Evolutionary conservation across 2,888 invertebrate genomes (phyloP).

Genomic region (Spodoptera littoralis): DNA sequence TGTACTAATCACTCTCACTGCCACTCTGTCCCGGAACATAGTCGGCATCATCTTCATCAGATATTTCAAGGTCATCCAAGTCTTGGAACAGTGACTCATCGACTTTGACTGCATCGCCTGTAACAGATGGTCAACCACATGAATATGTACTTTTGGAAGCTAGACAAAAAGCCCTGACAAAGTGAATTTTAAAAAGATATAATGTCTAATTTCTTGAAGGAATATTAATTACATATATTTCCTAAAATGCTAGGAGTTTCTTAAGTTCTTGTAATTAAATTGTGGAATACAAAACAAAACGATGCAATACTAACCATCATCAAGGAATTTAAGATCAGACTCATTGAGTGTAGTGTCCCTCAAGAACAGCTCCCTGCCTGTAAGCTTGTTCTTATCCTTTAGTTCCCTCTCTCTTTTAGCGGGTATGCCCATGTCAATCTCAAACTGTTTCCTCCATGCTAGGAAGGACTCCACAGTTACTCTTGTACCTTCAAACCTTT

Average conservation of each 20-base stretch:
- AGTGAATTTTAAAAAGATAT: background rate
- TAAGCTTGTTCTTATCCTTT: slow-evolving; percentile 94
- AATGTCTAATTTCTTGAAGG: background rate
- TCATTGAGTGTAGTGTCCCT: slow-evolving; percentile 97
- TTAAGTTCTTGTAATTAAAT: background rate
- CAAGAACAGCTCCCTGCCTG: slow-evolving; percentile 98
- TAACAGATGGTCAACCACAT: slow-evolving; percentile 50
- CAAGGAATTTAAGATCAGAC: slow-evolving; percentile 98
- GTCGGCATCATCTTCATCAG: slow-evolving; percentile 91
- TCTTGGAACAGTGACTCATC: slow-evolving; percentile 98
- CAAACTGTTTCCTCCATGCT: slow-evolving; percentile 97
- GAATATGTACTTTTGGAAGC: no score
- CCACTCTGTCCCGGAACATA: slow-evolving; percentile 89
- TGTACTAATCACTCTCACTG: slow-evolving; percentile 82
- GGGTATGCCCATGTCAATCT: slow-evolving; percentile 94
- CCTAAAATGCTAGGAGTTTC: no score
- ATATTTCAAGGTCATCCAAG: slow-evolving; percentile 94
- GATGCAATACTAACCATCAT: slow-evolving; percentile 90
- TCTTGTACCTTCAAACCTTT: slow-evolving; percentile 98
- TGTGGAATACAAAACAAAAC: background rate
- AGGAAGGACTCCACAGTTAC: slow-evolving; percentile 98
- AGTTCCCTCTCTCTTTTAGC: slow-evolving; percentile 92
- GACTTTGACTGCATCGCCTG: slow-evolving; percentile 95
- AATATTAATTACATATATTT: no score
- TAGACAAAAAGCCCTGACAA: background rate